Conservation (phyloP, 1,140 invertebrate species). For the Anoplolepis gracilipes region DNA sequence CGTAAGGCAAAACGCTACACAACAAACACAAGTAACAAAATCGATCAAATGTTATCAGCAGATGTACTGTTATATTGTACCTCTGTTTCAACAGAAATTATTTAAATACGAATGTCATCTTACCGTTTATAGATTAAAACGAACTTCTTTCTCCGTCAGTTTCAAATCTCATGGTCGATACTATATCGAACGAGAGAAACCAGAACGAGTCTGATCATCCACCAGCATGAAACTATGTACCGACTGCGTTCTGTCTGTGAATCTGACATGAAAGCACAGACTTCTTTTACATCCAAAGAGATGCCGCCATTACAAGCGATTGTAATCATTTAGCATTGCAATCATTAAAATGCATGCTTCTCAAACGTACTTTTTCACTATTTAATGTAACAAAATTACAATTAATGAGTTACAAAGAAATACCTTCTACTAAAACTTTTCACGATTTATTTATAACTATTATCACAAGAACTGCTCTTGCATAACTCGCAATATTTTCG, state of each 20-base stretch:
- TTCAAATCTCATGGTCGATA: conserved; percentile 4
- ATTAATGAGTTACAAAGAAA: no score
- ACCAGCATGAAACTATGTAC: conserved; percentile 12
- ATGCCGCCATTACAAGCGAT: conserved; percentile 24
- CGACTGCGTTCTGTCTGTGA: conserved; percentile 1
- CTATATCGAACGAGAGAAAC: neutral
- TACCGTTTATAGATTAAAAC: conserved; percentile 20
- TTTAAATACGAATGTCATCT: neutral
- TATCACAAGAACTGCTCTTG: no score
- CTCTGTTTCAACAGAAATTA: conserved; percentile 1
- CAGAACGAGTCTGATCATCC: conserved; percentile 15
- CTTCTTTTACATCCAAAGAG: conserved; percentile 5
- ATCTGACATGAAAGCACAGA: neutral
- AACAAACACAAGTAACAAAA: neutral
- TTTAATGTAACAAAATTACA: no score
- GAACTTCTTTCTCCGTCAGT: neutral
- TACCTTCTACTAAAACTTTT: no score
- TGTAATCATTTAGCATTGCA: no score
- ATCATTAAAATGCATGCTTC: no score
- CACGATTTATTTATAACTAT: no score
- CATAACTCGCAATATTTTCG: no score
- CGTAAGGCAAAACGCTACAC: neutral
- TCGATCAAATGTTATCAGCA: conserved; percentile 10
- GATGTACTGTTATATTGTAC: neutral
- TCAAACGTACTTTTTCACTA: no score